These are phyloP conservation scores for Labeo catla DNA, from an alignment of 2,113 vertebrate species.

Conservation along the genomic window DNA sequence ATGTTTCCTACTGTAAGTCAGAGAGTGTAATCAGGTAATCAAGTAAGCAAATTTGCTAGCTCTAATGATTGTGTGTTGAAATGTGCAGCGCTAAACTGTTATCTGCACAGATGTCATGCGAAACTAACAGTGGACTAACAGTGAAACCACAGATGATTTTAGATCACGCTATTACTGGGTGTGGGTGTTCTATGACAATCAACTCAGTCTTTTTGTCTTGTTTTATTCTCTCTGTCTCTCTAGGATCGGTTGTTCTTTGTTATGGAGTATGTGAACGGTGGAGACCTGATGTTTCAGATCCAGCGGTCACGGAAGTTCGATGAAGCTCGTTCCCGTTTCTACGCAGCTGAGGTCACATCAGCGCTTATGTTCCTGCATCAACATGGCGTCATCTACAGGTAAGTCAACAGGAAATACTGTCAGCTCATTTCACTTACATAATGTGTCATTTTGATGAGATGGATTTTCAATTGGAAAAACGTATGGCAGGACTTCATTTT, in stretches of 20 bases:
- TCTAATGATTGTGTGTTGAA: background rate
- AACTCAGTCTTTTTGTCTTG: background rate
- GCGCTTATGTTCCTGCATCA: conserved; percentile 99
- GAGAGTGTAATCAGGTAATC: background rate
- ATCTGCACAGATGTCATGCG: background rate
- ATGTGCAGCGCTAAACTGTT: background rate
- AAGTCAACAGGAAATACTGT: background rate
- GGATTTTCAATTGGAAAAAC: background rate
- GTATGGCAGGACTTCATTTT: background rate
- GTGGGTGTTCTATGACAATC: background rate
- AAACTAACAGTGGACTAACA: background rate
- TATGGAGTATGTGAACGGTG: conserved; percentile 99
- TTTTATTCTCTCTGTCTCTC: conserved; percentile 71
- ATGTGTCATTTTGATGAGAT: background rate
- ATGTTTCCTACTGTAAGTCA: background rate
- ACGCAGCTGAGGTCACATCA: conserved; percentile 96
- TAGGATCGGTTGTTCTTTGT: conserved; percentile 99
- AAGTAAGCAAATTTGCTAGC: background rate
- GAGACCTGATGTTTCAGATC: conserved; percentile 99
- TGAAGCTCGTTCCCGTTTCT: conserved; percentile 95
- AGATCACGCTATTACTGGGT: background rate
- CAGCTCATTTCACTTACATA: background rate
- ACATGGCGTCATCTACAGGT: conserved; percentile 99
- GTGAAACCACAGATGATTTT: background rate
- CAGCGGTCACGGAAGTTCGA: conserved; percentile 98